A percentile compares a stretch with the other conserved stretches of the same genome.
Conservation (phyloP, 2,797 vertebrate species). For the Urosaurus nigricauda region DNA sequence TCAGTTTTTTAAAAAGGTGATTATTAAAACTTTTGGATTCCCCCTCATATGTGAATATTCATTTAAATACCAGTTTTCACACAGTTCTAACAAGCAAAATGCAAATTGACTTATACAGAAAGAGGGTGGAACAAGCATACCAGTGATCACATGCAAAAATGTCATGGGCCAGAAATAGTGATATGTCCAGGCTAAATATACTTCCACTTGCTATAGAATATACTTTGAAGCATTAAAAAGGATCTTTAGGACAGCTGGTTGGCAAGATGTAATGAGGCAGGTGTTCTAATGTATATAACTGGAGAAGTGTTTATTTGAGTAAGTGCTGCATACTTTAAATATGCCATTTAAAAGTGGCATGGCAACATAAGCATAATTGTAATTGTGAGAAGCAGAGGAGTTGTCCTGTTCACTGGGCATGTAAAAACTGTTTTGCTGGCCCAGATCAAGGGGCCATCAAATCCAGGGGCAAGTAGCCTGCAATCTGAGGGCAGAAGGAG, state of each 20-base stretch:
- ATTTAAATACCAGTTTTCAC: not conserved
- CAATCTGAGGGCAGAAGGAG: not conserved
- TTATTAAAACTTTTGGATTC: too few relatives aligned
- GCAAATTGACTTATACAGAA: not conserved
- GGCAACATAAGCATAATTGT: conserved; percentile 42
- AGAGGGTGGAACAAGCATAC: not conserved
- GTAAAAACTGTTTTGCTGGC: not conserved
- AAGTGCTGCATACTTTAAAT: conserved; percentile 41
- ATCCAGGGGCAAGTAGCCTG: not conserved
- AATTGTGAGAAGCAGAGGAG: not conserved
- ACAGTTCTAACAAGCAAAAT: not conserved
- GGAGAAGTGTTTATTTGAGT: conserved; percentile 59
- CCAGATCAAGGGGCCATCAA: not conserved
- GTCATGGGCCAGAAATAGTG: not conserved
- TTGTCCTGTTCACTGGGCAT: conserved; percentile 22
- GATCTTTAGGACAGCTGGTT: conserved; percentile 32
- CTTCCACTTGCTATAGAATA: conserved; percentile 28
- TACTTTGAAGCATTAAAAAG: conserved; percentile 53
- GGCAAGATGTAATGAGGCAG: conserved; percentile 57
- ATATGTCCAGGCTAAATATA: conserved; percentile 29
- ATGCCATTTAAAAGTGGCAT: conserved; percentile 19
- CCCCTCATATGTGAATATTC: too few relatives aligned
- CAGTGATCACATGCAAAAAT: not conserved
- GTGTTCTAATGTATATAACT: conserved; percentile 58
- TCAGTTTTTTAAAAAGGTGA: too few relatives aligned